Evolutionary conservation across 1,140 invertebrate species (phyloP), one percentile per base, ranked within the genome.

Genomic region (Drosophila saltans): DNA sequence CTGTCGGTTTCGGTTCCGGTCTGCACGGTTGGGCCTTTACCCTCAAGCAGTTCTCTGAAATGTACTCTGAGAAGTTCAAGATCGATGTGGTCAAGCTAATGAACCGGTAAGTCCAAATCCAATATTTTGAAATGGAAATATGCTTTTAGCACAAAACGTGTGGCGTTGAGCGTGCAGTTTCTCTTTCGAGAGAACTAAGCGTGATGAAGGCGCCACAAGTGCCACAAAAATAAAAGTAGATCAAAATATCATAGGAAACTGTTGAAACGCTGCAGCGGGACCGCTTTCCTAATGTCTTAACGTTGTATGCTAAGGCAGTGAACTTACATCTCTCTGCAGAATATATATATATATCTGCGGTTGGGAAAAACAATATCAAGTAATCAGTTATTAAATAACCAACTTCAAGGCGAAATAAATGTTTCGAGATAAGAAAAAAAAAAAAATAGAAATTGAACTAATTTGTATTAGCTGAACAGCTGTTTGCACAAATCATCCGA

Each of bases 1-100:
- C 98, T 73, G 99, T 99, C 75, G 99, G 99, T 92, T 99, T 99
- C 93, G 99, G 99, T 73, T 99, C 99, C 41, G 99, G 97, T 91
- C 96, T 99, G 61, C 99, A 99, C 93, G 98, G 99, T 64, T 99
- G 99, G 99, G 99, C 99, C 63, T 99, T 99, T 93, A 99, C 99
- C 61, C 94, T 99, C 45, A 99, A 99, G 94, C 98, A 99, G 94
- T 99, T 99, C 94, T 95, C 99, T 66, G 98, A 99, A 93, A 99
- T 99, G 96, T 99, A 99, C 93, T 96, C 98, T 39, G 97, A 97
- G 85, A 99, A 99, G 93, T 99, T 99, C 95, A 98, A 98, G 93
- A 98, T 99, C 88, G 97, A 99, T 92, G 96, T 97, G 71, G 96
- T 97, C 59, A 99, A 99, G 93, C 95, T 99, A 84, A 99, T 99